A percentile compares a stretch with the other conserved stretches of the same genome.
Evolutionary conservation across 2,797 vertebrate species (phyloP).

Genomic region (Loris lydekkerianus): DNA sequence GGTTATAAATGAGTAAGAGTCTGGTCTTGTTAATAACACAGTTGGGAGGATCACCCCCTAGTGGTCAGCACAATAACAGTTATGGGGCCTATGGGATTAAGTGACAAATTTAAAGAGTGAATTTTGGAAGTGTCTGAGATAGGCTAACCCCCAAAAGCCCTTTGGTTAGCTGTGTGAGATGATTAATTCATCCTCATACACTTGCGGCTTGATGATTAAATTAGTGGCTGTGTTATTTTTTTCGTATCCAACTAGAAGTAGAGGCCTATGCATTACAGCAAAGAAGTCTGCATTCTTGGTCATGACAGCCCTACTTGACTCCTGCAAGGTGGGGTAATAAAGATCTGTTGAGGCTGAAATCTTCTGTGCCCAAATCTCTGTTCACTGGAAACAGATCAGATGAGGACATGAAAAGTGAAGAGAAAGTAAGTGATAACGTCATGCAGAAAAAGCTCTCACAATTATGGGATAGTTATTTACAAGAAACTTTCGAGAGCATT

Average conservation of each 20-base stretch:
- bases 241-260: not conserved
- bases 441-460: conserved; percentile 10
- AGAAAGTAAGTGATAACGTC: not conserved
- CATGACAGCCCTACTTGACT: not conserved
- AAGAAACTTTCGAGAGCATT: not conserved
- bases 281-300: not conserved
- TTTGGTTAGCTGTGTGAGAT: conserved; percentile 60
- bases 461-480: not conserved
- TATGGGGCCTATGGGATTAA: not conserved
- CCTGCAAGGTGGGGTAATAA: not conserved
- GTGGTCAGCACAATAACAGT: not conserved
- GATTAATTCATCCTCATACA: conserved; percentile 11
- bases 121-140: conserved; percentile 70
- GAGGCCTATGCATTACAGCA: not conserved
- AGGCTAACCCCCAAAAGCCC: conserved; percentile 74
- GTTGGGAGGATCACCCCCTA: not conserved
- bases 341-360: not conserved
- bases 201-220: not conserved
- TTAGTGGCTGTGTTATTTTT: not conserved
- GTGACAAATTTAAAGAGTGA: conserved; percentile 25
- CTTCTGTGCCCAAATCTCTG: not conserved
- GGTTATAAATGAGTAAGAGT: conserved; percentile 76
- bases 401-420: not conserved
- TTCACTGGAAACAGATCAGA: not conserved
- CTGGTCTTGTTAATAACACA: conserved; percentile 71